Percentiles rank a stretch among this genome's conserved stretches.
These are phyloP conservation scores for Clistopyga incitator DNA, from an alignment of 2,888 invertebrate genomes.

Conservation along the genomic window DNA sequence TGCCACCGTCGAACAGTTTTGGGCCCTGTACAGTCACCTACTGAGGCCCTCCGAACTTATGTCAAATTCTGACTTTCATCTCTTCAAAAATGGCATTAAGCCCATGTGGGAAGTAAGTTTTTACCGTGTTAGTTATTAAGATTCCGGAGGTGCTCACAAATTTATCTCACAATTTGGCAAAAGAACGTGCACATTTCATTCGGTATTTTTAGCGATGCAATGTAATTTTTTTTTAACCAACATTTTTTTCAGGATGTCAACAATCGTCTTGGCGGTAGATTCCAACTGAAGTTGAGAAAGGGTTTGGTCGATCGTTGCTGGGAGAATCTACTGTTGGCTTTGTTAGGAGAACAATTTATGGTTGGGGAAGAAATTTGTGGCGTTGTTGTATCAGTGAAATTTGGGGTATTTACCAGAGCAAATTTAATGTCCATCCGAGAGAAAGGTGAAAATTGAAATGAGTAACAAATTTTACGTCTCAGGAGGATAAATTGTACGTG, in stretches of 20 bases:
- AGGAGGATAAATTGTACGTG: conserved; percentile 98
- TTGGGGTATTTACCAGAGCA: conserved; percentile 87
- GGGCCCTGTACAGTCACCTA: conserved; percentile 97
- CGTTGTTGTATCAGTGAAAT: conserved; percentile 97
- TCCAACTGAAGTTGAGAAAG: conserved; percentile 98
- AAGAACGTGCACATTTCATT: neutral
- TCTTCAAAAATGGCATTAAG: conserved; percentile 99
- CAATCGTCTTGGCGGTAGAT: conserved; percentile 98
- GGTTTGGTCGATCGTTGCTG: conserved; percentile 97
- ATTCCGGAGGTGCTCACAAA: neutral
- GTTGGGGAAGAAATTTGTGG: conserved; percentile 99
- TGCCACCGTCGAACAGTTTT: conserved; percentile 98
- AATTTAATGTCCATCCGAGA: neutral
- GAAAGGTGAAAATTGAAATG: neutral
- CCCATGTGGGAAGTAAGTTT: conserved; percentile 97
- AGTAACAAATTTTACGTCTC: conserved; percentile 46
- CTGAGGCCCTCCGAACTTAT: conserved; percentile 95
- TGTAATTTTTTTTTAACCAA: too few relatives aligned
- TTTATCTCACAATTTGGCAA: neutral
- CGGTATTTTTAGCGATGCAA: neutral
- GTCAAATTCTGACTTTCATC: conserved; percentile 96
- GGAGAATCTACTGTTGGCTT: conserved; percentile 99
- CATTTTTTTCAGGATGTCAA: conserved; percentile 90
- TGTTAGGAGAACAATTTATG: conserved; percentile 99
- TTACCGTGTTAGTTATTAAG: neutral